These are phyloP conservation scores for Cryptus viduatorius DNA, from an alignment of 2,888 invertebrate species.

Conservation along the genomic window DNA sequence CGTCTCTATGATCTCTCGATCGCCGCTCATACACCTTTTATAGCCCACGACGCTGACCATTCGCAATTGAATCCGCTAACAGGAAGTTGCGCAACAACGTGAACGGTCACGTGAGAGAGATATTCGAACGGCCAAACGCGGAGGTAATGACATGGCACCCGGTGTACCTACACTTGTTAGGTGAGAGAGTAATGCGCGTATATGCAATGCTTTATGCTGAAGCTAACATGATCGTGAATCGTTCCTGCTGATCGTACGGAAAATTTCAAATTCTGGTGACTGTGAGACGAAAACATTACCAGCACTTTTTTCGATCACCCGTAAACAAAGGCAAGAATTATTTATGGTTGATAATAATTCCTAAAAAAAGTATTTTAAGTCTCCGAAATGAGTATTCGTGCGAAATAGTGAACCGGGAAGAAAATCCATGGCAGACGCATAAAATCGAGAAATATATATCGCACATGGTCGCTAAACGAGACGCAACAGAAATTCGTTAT, in stretches of 20 bases:
- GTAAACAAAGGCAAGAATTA: too few relatives aligned
- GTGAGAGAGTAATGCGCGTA: conserved; percentile 12
- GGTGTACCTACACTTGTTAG: conserved; percentile 10
- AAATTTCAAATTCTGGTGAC: background rate
- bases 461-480: too few relatives aligned
- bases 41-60: conserved; percentile 55
- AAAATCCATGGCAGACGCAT: too few relatives aligned
- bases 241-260: background rate
- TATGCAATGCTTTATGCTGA: background rate
- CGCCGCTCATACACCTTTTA: conserved; percentile 52
- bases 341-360: background rate
- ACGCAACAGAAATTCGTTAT: too few relatives aligned
- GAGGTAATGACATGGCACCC: conserved; percentile 39
- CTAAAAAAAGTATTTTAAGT: background rate
- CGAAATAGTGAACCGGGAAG: too few relatives aligned
- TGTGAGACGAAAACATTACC: too few relatives aligned
- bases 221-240: background rate
- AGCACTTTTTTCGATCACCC: too few relatives aligned
- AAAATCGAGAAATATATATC: too few relatives aligned
- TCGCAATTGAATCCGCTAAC: conserved; percentile 52
- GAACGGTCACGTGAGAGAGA: conserved; percentile 40
- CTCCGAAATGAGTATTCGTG: too few relatives aligned
- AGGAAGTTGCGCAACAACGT: conserved; percentile 72
- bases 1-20: conserved; percentile 37
- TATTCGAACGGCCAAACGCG: background rate